Conservation (phyloP, 2,888 invertebrate species). For the Nymphalis c-album region DNA sequence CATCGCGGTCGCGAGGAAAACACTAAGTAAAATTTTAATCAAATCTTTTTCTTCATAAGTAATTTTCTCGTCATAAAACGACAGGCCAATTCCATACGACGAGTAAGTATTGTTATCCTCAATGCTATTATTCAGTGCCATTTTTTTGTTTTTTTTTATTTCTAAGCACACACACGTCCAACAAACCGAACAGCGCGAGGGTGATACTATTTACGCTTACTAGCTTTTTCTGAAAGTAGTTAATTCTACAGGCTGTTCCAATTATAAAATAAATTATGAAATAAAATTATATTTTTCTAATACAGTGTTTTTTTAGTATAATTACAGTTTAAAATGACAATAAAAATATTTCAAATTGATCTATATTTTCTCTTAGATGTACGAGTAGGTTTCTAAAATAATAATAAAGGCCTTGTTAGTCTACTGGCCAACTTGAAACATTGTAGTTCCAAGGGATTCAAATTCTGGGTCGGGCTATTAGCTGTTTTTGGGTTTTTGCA, state of each 20-base stretch:
- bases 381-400: neutral
- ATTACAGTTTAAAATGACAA: too few species aligned
- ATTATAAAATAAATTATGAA: too few species aligned
- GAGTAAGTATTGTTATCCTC: conserved; percentile 55
- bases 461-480: too few species aligned
- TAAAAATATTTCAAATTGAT: neutral
- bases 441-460: too few species aligned
- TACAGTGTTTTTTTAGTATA: too few species aligned
- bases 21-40: conserved; percentile 74
- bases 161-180: conserved; percentile 21
- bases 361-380: neutral
- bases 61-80: conserved; percentile 56
- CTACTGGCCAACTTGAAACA: neutral
- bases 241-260: conserved; percentile 39
- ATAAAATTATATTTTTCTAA: too few species aligned
- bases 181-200: conserved; percentile 22
- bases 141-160: conserved; percentile 20
- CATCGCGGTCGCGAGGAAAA: conserved; percentile 84
- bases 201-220: conserved; percentile 28
- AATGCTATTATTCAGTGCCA: conserved; percentile 21
- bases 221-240: conserved; percentile 30
- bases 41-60: conserved; percentile 78
- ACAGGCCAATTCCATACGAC: conserved; percentile 63
- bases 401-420: neutral
- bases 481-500: too few species aligned